Evolutionary conservation across 2,113 vertebrate species (phyloP).

Genomic region (Machaerirhynchus nigripectus): DNA sequence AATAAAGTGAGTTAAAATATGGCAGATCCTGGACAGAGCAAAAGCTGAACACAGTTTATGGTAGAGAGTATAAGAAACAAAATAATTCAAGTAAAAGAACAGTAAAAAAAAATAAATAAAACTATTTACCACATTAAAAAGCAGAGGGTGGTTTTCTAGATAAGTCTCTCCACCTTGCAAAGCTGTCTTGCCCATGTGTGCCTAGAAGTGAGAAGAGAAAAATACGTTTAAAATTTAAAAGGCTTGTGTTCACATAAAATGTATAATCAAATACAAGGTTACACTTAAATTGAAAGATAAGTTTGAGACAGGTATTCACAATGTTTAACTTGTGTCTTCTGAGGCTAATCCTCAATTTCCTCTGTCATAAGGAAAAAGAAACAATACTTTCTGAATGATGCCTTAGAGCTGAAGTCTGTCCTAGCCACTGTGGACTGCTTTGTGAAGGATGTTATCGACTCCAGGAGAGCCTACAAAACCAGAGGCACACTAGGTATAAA

Average conservation of each 20-base stretch:
- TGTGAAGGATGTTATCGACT: not conserved
- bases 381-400: not conserved
- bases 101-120: not conserved
- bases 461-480: not conserved
- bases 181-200: not conserved
- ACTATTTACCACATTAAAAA: not conserved
- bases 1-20: not conserved
- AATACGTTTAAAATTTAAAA: not conserved
- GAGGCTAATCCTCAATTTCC: not conserved
- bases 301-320: not conserved
- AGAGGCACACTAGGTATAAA: not conserved
- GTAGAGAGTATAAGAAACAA: not conserved
- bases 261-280: not conserved
- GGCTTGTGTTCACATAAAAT: not conserved
- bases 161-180: not conserved
- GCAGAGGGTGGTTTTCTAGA: not conserved
- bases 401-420: not conserved
- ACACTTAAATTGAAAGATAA: not conserved
- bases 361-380: not conserved
- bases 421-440: not conserved
- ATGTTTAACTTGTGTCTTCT: not conserved
- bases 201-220: not conserved
- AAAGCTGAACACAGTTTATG: not conserved
- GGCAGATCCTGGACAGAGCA: not conserved
- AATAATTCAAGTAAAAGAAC: not conserved